phyloP scores from a whole-genome alignment of 2,888 invertebrate genomes.

The Megamerina dolium region DNA sequence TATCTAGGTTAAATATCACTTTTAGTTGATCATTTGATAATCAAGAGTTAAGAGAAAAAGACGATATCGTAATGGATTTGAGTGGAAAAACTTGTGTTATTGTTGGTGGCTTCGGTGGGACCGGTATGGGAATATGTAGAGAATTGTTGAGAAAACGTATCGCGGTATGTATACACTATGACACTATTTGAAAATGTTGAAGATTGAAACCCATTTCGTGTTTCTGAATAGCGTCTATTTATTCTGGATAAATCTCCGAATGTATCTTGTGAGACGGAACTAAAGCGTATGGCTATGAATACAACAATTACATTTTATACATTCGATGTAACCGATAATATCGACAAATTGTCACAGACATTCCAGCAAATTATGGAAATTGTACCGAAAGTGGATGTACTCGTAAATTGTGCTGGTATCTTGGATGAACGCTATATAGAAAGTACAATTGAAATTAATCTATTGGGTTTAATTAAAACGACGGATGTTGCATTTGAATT shows the following conservation, averaged over 20 bases:
- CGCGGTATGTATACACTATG: slow-evolving; percentile 18
- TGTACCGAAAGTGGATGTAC: slow-evolving; percentile 20
- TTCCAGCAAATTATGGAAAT: slow-evolving; percentile 18
- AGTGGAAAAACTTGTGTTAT: slow-evolving; percentile 22
- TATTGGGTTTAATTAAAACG: slow-evolving; percentile 24
- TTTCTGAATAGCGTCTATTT: too few relatives aligned
- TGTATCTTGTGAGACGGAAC: not conserved
- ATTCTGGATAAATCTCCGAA: not conserved
- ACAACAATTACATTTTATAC: slow-evolving; percentile 4
- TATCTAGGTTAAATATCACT: too few relatives aligned
- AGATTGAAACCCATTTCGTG: too few relatives aligned
- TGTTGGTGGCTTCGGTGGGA: slow-evolving; percentile 28
- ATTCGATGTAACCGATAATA: slow-evolving; percentile 25
- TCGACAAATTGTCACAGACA: too few relatives aligned
- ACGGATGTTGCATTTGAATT: slow-evolving; percentile 33
- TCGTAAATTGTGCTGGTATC: slow-evolving; percentile 27
- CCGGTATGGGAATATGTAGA: slow-evolving; percentile 25
- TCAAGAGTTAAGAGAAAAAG: not conserved
- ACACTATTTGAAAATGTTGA: too few relatives aligned
- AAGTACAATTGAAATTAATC: slow-evolving; percentile 20
- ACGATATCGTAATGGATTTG: slow-evolving; percentile 17
- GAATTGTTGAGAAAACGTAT: slow-evolving; percentile 22
- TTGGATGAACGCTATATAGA: slow-evolving; percentile 22
- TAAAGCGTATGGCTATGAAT: too few relatives aligned
- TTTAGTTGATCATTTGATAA: too few relatives aligned